Evolutionary conservation across 2,888 invertebrate species (phyloP).

Genomic region (Caradrina kadenii): DNA sequence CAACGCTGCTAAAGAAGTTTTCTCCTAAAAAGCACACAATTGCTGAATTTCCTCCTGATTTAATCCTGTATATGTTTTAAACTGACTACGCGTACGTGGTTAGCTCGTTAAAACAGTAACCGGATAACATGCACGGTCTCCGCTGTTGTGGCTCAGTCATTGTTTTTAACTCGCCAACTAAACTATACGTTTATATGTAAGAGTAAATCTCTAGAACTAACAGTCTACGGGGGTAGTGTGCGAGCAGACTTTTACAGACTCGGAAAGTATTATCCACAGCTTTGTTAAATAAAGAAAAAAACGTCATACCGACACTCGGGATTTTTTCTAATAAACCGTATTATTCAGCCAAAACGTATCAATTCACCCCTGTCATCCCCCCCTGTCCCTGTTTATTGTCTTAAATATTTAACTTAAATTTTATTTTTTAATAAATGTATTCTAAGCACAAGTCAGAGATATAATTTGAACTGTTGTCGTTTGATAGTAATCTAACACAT

Average conservation of each 20-base stretch:
- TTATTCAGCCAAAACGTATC: too few species aligned
- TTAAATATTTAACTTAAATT: too few species aligned
- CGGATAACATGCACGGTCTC: constrained; percentile 25
- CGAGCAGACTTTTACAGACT: background rate
- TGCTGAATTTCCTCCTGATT: background rate
- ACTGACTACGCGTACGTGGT: background rate
- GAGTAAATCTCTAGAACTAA: constrained; percentile 10
- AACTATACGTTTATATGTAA: constrained; percentile 23
- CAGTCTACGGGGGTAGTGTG: background rate
- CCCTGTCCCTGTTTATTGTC: too few species aligned
- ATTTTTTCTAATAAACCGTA: too few species aligned
- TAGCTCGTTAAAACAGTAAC: constrained; percentile 36
- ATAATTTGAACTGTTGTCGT: too few species aligned
- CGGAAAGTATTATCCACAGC: background rate
- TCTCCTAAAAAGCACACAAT: too few species aligned
- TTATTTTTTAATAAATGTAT: too few species aligned
- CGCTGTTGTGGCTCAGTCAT: constrained; percentile 13
- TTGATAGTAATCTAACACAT: too few species aligned
- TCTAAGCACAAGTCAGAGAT: too few species aligned
- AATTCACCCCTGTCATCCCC: too few species aligned
- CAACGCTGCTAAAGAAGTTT: too few species aligned
- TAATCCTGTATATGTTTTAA: constrained; percentile 7
- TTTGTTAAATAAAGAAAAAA: background rate
- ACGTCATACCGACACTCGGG: too few species aligned
- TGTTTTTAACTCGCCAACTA: constrained; percentile 22